phyloP scores from a whole-genome alignment of 2,888 invertebrate genomes.

The Dasypogon diadema region DNA sequence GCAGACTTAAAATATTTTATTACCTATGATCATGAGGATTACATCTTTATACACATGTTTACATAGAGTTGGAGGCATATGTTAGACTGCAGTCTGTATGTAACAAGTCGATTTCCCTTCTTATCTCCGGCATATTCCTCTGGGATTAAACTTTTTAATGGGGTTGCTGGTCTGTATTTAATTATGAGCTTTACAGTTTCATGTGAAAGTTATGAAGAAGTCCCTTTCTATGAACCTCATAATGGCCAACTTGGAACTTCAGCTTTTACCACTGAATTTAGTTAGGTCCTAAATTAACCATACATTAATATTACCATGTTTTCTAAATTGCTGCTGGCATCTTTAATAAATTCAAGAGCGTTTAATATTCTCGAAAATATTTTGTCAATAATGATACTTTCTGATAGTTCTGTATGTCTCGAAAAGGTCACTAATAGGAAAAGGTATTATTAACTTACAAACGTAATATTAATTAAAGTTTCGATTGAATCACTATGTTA shows the following conservation, averaged over 20 bases:
- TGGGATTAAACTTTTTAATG: not conserved
- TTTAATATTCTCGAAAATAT: no score
- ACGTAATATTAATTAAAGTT: no score
- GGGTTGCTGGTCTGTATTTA: not conserved
- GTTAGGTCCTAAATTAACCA: not conserved
- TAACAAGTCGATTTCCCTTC: not conserved
- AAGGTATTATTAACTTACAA: no score
- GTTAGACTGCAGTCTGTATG: no score
- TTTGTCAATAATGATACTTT: no score
- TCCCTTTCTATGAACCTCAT: not conserved
- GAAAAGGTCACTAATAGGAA: no score
- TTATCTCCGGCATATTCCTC: not conserved
- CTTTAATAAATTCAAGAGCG: no score
- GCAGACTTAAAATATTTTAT: not conserved
- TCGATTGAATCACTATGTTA: no score
- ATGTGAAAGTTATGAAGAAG: not conserved
- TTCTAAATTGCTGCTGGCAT: no score
- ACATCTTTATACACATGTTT: not conserved
- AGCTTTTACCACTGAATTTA: not conserved
- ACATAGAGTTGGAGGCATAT: not conserved
- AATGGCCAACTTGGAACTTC: not conserved
- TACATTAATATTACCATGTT: no score
- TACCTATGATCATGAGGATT: not conserved
- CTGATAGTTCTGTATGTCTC: no score
- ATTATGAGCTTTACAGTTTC: not conserved